phyloP scores from a whole-genome alignment of 2,888 invertebrate species.

The Caenorhabditis sulstoni region DNA sequence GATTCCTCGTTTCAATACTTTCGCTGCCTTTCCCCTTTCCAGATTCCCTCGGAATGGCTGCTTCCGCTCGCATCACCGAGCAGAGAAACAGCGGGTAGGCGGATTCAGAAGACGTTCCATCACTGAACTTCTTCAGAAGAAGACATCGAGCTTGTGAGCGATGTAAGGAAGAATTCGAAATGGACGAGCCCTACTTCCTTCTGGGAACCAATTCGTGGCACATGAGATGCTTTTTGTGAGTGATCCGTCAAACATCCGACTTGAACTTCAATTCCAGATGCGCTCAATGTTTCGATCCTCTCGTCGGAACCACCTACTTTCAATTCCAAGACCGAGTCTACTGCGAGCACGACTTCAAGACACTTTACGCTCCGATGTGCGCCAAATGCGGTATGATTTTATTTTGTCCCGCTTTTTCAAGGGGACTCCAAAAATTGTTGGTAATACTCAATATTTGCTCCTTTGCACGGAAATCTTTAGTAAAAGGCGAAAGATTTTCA shows the following conservation, averaged over 20 bases:
- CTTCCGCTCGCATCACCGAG: slow-evolving; percentile 20
- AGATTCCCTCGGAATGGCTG: slow-evolving; percentile 5
- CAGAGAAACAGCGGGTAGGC: slow-evolving; percentile 45
- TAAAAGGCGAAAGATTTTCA: slow-evolving; percentile 54
- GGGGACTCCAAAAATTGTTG: slow-evolving; percentile 62
- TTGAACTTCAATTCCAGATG: slow-evolving; percentile 84
- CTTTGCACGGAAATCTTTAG: slow-evolving; percentile 80
- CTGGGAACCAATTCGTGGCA: slow-evolving; percentile 87
- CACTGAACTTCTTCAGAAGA: slow-evolving; percentile 1
- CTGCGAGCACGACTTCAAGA: slow-evolving; percentile 68
- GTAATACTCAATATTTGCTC: slow-evolving; percentile 58
- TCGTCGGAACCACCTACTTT: slow-evolving; percentile 96
- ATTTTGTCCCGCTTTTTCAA: slow-evolving; percentile 2
- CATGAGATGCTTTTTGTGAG: slow-evolving; percentile 95
- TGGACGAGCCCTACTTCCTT: slow-evolving; percentile 50
- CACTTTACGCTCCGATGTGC: slow-evolving; percentile 67
- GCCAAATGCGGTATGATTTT: slow-evolving; percentile 60
- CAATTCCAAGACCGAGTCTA: slow-evolving; percentile 90
- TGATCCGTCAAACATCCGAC: neutral
- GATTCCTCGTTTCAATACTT: slow-evolving; percentile 10
- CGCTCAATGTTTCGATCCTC: slow-evolving; percentile 97
- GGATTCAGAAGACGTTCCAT: too few relatives aligned
- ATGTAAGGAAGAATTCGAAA: slow-evolving; percentile 44
- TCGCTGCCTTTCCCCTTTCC: neutral
- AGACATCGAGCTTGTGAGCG: slow-evolving; percentile 41